These are phyloP conservation scores for Trematocara nigrifrons DNA, from an alignment of 2,113 vertebrate genomes.

Conservation along the genomic window DNA sequence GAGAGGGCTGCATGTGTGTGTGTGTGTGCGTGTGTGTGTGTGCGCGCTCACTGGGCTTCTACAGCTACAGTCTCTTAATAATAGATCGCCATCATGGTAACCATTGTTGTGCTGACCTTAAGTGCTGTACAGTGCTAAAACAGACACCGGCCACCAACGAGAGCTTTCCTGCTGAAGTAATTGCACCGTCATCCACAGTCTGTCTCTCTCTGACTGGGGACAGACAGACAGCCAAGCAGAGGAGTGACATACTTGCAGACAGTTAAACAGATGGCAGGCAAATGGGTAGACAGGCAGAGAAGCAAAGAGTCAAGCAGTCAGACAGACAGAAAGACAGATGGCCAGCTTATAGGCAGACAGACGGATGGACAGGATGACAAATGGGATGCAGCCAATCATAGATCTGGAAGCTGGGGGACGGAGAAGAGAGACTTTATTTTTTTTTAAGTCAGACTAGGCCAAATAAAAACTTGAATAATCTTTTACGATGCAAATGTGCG, in stretches of 20 bases:
- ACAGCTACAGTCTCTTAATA: conserved; percentile 45
- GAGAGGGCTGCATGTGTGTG: neutral
- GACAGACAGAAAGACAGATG: conserved; percentile 52
- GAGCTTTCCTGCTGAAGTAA: neutral
- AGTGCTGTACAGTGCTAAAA: conserved; percentile 49
- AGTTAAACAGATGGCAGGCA: conserved; percentile 55
- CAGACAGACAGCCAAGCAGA: conserved; percentile 3
- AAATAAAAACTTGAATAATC: neutral
- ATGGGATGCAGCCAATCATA: conserved; percentile 28
- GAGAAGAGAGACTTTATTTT: neutral
- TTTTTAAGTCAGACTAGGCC: neutral
- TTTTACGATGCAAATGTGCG: neutral
- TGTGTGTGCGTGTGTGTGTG: neutral
- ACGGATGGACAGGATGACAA: conserved; percentile 33
- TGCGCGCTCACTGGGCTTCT: neutral
- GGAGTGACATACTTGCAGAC: conserved; percentile 41
- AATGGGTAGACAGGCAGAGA: conserved; percentile 39
- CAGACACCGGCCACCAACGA: neutral
- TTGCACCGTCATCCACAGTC: conserved; percentile 35
- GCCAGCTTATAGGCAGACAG: conserved; percentile 41
- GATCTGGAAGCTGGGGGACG: conserved; percentile 4
- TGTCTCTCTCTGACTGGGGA: neutral
- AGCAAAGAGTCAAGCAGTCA: conserved; percentile 40
- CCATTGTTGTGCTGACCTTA: conserved; percentile 24
- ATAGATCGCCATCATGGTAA: conserved; percentile 41